Conservation (phyloP, 1,140 invertebrate genomes). For the Formica selysi region DNA sequence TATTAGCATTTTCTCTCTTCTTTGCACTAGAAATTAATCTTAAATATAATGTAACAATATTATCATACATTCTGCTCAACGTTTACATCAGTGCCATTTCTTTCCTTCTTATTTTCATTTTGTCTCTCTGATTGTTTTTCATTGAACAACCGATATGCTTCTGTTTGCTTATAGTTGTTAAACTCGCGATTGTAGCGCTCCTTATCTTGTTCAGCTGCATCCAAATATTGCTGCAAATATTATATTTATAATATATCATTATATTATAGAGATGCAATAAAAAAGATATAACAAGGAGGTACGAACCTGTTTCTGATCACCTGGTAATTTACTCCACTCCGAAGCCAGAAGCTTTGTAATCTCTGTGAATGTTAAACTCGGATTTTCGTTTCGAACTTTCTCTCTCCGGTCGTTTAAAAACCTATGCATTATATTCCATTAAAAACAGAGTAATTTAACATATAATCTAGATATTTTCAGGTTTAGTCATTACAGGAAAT, state of each 20-base stretch:
- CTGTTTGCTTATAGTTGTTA: conserved; percentile 96
- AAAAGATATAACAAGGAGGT: background rate
- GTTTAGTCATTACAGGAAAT: conserved; percentile 78
- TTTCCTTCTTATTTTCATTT: conserved; percentile 84
- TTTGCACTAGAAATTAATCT: background rate
- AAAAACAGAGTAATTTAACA: background rate
- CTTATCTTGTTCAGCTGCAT: conserved; percentile 96
- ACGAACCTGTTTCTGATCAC: conserved; percentile 92
- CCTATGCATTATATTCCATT: conserved; percentile 79
- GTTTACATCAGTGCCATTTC: conserved; percentile 80
- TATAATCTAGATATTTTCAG: conserved; percentile 27
- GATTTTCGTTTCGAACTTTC: conserved; percentile 92
- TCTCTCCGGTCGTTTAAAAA: conserved; percentile 96
- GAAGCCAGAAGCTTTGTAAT: conserved; percentile 95
- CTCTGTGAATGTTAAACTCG: conserved; percentile 94
- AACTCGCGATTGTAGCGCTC: conserved; percentile 95
- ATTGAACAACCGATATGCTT: conserved; percentile 93
- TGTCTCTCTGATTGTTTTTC: conserved; percentile 90
- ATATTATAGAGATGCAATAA: background rate
- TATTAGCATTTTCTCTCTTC: background rate
- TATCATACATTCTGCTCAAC: conserved; percentile 79
- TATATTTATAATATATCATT: background rate
- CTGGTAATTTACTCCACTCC: conserved; percentile 95
- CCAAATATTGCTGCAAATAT: conserved; percentile 91
- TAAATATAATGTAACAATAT: conserved; percentile 35